phyloP scores from a whole-genome alignment of 2,888 invertebrate species.

The Orchesellides sinensis region DNA sequence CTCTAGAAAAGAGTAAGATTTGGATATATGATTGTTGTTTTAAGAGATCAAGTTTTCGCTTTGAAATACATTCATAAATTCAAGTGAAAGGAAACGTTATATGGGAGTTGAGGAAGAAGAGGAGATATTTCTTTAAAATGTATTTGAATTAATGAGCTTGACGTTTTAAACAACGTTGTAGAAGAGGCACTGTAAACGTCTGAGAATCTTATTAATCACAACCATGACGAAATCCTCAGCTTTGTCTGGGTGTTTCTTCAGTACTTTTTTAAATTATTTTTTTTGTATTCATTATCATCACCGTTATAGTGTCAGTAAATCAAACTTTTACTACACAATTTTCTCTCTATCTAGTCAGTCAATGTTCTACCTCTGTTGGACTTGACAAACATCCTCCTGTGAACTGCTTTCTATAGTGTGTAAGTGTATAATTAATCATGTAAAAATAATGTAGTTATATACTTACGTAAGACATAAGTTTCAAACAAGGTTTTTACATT shows the following conservation, averaged over 20 bases:
- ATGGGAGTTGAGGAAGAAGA: too few species aligned
- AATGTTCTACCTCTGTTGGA: conserved; percentile 32
- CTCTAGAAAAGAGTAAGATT: too few species aligned
- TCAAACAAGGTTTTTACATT: not conserved
- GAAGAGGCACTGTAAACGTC: not conserved
- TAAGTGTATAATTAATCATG: not conserved
- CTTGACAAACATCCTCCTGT: conserved; percentile 38
- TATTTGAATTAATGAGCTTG: not conserved
- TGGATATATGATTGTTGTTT: too few species aligned
- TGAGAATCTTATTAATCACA: not conserved
- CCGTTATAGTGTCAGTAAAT: too few species aligned
- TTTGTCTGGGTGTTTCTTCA: not conserved
- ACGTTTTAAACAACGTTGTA: not conserved
- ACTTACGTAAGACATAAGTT: not conserved
- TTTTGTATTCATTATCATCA: too few species aligned
- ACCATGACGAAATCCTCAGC: not conserved
- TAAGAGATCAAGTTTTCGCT: not conserved
- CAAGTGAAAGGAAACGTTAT: too few species aligned
- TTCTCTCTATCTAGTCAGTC: conserved; percentile 50
- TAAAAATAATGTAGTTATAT: not conserved
- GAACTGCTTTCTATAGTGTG: conserved; percentile 40
- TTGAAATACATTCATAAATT: too few species aligned
- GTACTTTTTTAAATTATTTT: not conserved
- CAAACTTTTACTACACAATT: conserved; percentile 10
- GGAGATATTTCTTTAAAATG: not conserved